Conservation (phyloP, 2,797 vertebrate genomes). For the Varecia variegata region DNA sequence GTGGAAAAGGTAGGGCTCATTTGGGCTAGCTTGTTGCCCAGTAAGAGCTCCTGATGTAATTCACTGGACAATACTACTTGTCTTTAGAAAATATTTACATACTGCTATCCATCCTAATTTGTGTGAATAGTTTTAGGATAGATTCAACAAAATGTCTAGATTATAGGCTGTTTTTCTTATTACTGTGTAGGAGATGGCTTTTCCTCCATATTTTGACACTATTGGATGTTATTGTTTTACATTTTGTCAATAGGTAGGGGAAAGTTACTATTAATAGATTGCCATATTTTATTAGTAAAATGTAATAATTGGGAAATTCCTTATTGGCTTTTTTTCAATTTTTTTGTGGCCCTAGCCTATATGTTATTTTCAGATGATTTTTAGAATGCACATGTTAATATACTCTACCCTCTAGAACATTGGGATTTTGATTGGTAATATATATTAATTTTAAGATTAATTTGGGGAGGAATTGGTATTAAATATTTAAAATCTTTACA, state of each 20-base stretch:
- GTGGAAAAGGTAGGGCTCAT: background rate
- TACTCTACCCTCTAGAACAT: background rate
- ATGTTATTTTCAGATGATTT: constrained; percentile 19
- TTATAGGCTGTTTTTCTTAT: background rate
- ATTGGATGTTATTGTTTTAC: background rate
- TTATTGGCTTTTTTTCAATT: background rate
- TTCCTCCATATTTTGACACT: background rate
- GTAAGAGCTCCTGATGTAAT: background rate
- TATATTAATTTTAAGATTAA: constrained; percentile 5
- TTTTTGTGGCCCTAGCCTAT: background rate
- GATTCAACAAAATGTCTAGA: background rate
- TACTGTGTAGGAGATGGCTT: background rate
- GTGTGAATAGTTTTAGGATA: background rate
- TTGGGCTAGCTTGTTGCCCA: background rate
- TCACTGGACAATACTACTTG: background rate
- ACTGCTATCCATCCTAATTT: background rate
- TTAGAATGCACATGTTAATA: background rate
- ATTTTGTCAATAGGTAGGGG: background rate
- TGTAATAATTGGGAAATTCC: background rate
- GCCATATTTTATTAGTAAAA: background rate
- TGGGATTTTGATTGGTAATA: background rate
- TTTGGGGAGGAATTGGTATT: background rate
- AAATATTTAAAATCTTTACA: background rate
- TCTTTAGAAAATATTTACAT: background rate
- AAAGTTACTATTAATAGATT: background rate